These are phyloP conservation scores for Sphecodes monilicornis DNA, from an alignment of 2,888 invertebrate genomes.

Conservation along the genomic window DNA sequence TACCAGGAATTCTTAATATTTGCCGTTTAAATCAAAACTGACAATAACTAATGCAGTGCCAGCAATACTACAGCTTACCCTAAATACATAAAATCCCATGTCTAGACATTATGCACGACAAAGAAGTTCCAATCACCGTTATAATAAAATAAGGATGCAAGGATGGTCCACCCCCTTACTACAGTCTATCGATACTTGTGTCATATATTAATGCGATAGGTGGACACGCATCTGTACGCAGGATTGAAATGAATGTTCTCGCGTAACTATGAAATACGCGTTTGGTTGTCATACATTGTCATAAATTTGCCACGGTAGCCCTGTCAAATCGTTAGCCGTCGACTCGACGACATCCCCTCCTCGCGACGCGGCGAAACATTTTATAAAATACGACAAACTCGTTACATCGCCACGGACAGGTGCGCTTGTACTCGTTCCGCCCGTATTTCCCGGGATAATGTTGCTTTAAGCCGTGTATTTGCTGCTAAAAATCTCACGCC, in stretches of 20 bases:
- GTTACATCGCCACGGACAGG: slow-evolving; percentile 28
- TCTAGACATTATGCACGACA: too few species aligned
- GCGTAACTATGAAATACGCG: slow-evolving; percentile 37
- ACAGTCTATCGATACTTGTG: background rate
- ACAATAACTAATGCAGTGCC: too few species aligned
- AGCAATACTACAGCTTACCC: too few species aligned
- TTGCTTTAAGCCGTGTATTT: slow-evolving; percentile 45
- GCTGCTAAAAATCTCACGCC: slow-evolving; percentile 4
- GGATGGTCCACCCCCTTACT: too few species aligned
- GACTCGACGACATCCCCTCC: slow-evolving; percentile 50
- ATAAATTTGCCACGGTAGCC: slow-evolving; percentile 43
- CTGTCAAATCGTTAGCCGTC: slow-evolving; percentile 48
- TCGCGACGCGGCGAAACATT: slow-evolving; percentile 36
- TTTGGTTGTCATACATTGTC: slow-evolving; percentile 29
- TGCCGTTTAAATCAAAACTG: too few species aligned
- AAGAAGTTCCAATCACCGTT: too few species aligned
- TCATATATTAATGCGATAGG: background rate
- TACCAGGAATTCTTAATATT: too few species aligned
- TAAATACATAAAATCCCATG: too few species aligned
- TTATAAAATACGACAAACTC: slow-evolving; percentile 55
- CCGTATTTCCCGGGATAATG: slow-evolving; percentile 41
- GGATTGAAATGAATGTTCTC: slow-evolving; percentile 25
- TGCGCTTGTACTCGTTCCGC: background rate
- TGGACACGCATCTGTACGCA: background rate
- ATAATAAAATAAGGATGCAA: background rate